Base-by-base conservation (phyloP, 2,113 vertebrate genomes). In the Aegotheles bennettii region DNA sequence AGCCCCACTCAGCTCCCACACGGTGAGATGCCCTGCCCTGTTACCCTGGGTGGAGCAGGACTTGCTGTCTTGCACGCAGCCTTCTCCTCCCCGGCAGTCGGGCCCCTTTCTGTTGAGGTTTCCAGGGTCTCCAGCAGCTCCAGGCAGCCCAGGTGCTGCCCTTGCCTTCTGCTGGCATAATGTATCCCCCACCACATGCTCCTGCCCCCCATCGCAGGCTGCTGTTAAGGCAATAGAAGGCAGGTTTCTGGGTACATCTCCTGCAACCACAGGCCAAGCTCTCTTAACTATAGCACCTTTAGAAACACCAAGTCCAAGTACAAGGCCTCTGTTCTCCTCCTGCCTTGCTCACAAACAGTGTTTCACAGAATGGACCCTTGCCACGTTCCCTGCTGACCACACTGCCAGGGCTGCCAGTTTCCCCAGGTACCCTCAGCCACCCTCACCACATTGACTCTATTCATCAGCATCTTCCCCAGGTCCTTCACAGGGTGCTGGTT, bases 1-100 rank as follows among this genome's bases (percentile, higher is more conserved):
- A 3, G 8, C 18, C 50, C 14, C 36, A 0, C 3, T 1, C 11
- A 3, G 33, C 3, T 7, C 24, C 11, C 11, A 0, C 1, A 2
- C 8, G 1, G 10, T 5, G 13, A 17, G 21, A n/a, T 3, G 0
- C 51, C 25, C 74, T 15, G 43, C 26, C 10, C 13, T 2, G 40
- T 5, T 33, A 19, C n/a, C 35, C 51, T 2, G 0, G 15, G 16
- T 0, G 3, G 26, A 42, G 47, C 69, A 0, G 20, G 47, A 6
- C 26, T 29, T 1, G 54, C 43, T 23, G 47, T 7, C 26, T 29
- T 1, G 54, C 43, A 9, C 0, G 1, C 53, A 18, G 40, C 73
- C 33, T 8, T 45, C 47, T 25, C 21, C 35, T 29, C 21, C 33
- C 24, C 57, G 6, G 53, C 61, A 11, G 13, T 6, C 2, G 3